Conservation (phyloP, 2,888 invertebrate species). For the Callyntrura sp. region DNA sequence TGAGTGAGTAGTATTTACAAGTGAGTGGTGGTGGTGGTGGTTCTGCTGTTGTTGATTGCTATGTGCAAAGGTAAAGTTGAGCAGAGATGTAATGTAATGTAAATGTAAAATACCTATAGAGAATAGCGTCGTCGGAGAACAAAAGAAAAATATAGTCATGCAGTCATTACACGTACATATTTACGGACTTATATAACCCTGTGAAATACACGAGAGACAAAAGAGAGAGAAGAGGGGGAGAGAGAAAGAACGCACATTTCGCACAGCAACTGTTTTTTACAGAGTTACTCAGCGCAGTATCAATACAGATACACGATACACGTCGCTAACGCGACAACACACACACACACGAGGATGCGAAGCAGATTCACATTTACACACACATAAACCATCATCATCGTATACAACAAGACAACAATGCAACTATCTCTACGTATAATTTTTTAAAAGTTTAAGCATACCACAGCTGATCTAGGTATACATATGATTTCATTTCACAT, state of each 20-base stretch:
- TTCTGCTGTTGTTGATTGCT: not conserved
- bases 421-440: too few relatives aligned
- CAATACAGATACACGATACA: too few relatives aligned
- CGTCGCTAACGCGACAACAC: too few relatives aligned
- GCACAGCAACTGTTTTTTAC: conserved; percentile 44
- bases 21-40: not conserved
- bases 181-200: too few relatives aligned
- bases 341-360: not conserved
- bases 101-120: too few relatives aligned
- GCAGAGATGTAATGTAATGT: conserved; percentile 15
- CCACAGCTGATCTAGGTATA: conserved; percentile 51
- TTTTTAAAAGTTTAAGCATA: conserved; percentile 23
- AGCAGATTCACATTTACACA: not conserved
- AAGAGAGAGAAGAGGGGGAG: too few relatives aligned
- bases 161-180: too few relatives aligned
- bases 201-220: conserved; percentile 33
- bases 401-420: too few relatives aligned
- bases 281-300: too few relatives aligned
- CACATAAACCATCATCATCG: not conserved
- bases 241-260: conserved; percentile 22
- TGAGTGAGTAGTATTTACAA: not conserved
- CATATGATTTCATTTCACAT: conserved; percentile 31
- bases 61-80: conserved; percentile 37
- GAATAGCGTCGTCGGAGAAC: too few relatives aligned
- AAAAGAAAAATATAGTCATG: not conserved